Base-by-base conservation (phyloP, 64 coral and sea anemone species). In the Stylophora pistillata region DNA sequence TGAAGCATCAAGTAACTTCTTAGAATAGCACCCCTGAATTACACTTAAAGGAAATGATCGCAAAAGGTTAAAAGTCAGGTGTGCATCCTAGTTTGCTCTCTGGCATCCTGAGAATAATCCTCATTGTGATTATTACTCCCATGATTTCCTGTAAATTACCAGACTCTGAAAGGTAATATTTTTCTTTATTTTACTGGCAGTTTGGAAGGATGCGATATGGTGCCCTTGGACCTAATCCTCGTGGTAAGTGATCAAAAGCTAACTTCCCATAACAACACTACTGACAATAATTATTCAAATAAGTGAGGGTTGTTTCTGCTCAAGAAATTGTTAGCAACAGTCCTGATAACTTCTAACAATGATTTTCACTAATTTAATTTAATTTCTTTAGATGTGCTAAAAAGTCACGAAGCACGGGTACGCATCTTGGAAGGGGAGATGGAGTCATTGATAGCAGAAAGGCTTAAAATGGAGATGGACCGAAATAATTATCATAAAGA, bases 371-470 rank as follows among this genome's bases (percentile, higher is more conserved):
- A 14, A n/a, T n/a, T 75, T 65, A 65, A 23, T 18, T 74, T 10
- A 0, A 20, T 5, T 4, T 27, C 17, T 56, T 53, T 70, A 84
- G 80, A 84, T 69, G 80, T 84, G 16, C 4, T 84, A 20, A 68
- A 37, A 41, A 84, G 80, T 9, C 28, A 84, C 21, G 37, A 84
- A 52, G 80, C 80, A 0, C 69, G 80, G 26, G 65, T 84, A 53
- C 18, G 33, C 20, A 69, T 84, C 62, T 41, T 84, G 23, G 80
- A 84, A 41, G 80, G 69, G 62, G 80, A 84, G 26, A 18, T 84
- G 3, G 69, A 84, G 23, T 41, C 80, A 69, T 3, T 41, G 27
- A 62, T 34, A 4, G 14, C 18, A 15, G 61, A 84, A 68, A 63
- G 69, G 53, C 5, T 37, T 47, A 68, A 68, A 21, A 7, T 25